These are phyloP conservation scores for Nixonia krombeini DNA, from an alignment of 1,140 invertebrate species.

Conservation along the genomic window DNA sequence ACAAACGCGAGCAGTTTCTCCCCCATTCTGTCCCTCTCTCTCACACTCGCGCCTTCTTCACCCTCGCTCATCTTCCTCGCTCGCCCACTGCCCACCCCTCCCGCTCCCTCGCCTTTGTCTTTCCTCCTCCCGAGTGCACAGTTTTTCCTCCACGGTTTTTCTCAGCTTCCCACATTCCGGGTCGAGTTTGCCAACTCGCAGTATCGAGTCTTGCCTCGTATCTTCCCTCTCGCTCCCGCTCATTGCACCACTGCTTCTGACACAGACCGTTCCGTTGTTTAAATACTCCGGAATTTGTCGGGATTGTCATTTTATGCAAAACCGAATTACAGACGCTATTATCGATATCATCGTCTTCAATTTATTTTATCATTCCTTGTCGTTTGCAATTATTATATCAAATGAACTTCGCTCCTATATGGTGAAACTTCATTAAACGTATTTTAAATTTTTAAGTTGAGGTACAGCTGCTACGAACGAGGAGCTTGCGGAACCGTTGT, in stretches of 20 bases:
- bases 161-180: slow-evolving; percentile 32
- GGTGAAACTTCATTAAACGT: no score
- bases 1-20: background rate
- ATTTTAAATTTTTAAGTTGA: no score
- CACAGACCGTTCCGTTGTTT: background rate
- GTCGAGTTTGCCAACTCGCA: slow-evolving; percentile 16
- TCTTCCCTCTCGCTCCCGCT: background rate
- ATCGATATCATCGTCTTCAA: no score
- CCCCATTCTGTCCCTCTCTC: slow-evolving; percentile 5
- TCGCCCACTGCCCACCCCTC: slow-evolving; percentile 20
- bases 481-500: background rate
- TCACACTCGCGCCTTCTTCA: background rate
- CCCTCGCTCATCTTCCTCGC: slow-evolving; percentile 20
- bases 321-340: no score
- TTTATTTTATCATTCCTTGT: no score
- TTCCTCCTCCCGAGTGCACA: slow-evolving; percentile 20
- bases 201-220: background rate
- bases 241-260: background rate
- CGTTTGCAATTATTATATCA: no score
- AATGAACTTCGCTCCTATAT: no score
- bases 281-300: background rate
- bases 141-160: slow-evolving; percentile 21
- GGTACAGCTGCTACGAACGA: no score
- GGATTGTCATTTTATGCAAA: background rate
- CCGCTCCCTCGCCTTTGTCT: slow-evolving; percentile 24